These are phyloP conservation scores for Bombycilla garrulus DNA, from an alignment of 2,113 vertebrate genomes.

Conservation along the genomic window DNA sequence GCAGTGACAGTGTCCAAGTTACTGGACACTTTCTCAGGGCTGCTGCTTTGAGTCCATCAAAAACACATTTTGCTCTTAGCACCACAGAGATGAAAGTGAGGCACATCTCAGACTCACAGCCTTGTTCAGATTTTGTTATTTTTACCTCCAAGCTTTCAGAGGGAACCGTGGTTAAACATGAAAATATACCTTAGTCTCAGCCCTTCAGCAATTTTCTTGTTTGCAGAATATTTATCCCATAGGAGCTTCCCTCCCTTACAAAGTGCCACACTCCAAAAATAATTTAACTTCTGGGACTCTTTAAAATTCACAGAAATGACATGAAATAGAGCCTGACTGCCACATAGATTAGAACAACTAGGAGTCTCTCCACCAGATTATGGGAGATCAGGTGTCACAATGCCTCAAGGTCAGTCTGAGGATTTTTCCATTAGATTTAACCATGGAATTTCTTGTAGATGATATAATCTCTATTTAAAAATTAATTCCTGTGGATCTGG, in stretches of 20 bases:
- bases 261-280: neutral
- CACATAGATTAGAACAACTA: neutral
- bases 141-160: neutral
- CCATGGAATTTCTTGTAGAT: neutral
- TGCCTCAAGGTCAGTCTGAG: neutral
- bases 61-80: neutral
- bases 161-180: neutral
- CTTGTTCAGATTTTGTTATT: conserved; percentile 1
- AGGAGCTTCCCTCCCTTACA: neutral
- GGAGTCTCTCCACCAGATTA: neutral
- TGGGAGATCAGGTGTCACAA: neutral
- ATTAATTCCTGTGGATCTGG: neutral
- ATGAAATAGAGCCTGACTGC: neutral
- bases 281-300: neutral
- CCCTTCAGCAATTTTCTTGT: neutral
- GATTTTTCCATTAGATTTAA: neutral
- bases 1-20: neutral
- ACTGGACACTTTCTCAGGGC: neutral
- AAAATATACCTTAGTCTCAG: neutral
- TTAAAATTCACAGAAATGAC: neutral
- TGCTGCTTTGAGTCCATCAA: neutral
- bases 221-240: neutral
- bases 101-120: neutral
- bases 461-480: neutral
- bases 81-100: neutral